Evolutionary conservation across 2,888 invertebrate genomes (phyloP), one percentile per base, ranked within the genome.

Genomic region (Heliconius hortense): DNA sequence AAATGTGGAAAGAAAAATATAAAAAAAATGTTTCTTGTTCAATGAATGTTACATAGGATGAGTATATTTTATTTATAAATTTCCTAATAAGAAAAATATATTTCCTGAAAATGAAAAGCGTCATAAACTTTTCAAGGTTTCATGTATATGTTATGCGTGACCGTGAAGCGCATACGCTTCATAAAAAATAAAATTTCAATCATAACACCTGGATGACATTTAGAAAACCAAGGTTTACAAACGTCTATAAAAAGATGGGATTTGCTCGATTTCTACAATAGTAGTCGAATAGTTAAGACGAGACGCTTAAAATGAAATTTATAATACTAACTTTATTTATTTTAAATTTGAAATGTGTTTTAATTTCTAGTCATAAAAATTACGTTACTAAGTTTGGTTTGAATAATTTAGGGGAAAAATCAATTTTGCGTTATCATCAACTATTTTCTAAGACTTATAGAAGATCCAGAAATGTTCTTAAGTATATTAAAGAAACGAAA

Each of bases 181-280:
- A 92, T 93, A 84, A 91, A 94, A 89, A 86, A 93, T 92, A 85
- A 84, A 90, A 87, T 87, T 89, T 86, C 90, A 94, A 94, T 94
- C 92, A 92, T 88, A 89, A 82, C 94, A 94, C 94, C 92, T 93
- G 94, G 78, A 78, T 85, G 85, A 85, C 85, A 85, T 89, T 89
- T 89, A 81, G 81, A 73, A 80, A 79, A 80, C 79, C 87, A 90
- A 90, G 91, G 91, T 86, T 85, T 78, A 77, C n/a, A 56, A 80
- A 80, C 82, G 79, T 31, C 35, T 88, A 90, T 89, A 92, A 88
- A 91, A 88, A 85, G 74, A 72, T 64, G 39, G 39, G 35, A 71
- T 60, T 26, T 71, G 35, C 60, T 31, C 26, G 15, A 60, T 35
- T 26, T 53, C 48, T 71, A 59, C 35, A 39, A 18, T 24, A 15